A percentile compares a stretch with the other conserved stretches of the same genome.
These are phyloP conservation scores for Plagiodera versicolora DNA, from an alignment of 2,888 invertebrate genomes.

Conservation along the genomic window DNA sequence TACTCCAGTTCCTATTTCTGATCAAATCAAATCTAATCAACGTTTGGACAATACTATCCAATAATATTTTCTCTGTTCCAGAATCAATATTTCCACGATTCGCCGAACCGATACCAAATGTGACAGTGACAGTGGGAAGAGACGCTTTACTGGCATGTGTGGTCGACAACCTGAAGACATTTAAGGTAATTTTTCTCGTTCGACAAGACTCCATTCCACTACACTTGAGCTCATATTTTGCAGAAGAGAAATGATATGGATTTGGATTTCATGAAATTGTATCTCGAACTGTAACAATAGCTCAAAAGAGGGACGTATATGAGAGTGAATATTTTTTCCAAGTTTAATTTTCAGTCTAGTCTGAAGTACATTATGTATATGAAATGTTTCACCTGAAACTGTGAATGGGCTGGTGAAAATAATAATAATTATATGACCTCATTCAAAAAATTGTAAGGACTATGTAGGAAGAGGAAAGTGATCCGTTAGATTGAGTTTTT, in stretches of 20 bases:
- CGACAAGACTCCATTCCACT: background rate
- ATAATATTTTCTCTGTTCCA: slow-evolving; percentile 41
- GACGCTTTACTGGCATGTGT: slow-evolving; percentile 87
- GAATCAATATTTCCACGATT: slow-evolving; percentile 70
- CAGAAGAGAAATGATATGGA: no score
- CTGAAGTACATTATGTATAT: no score
- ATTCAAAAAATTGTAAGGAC: no score
- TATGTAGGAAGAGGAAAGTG: no score
- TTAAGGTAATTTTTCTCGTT: slow-evolving; percentile 67
- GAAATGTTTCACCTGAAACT: no score
- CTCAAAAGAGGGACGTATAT: no score
- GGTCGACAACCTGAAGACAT: slow-evolving; percentile 83
- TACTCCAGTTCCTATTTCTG: background rate
- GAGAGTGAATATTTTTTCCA: no score
- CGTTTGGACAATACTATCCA: background rate
- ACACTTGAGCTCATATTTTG: background rate
- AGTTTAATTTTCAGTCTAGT: no score
- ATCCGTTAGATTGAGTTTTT: no score
- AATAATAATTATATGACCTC: no score
- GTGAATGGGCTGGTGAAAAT: no score
- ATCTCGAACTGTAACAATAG: no score
- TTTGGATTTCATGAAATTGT: background rate
- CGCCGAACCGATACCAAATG: slow-evolving; percentile 86
- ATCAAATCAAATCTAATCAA: background rate
- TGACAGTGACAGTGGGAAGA: slow-evolving; percentile 84